phyloP scores from a whole-genome alignment of 2,797 vertebrate genomes.

The Lepidocolaptes lacrymiger region DNA sequence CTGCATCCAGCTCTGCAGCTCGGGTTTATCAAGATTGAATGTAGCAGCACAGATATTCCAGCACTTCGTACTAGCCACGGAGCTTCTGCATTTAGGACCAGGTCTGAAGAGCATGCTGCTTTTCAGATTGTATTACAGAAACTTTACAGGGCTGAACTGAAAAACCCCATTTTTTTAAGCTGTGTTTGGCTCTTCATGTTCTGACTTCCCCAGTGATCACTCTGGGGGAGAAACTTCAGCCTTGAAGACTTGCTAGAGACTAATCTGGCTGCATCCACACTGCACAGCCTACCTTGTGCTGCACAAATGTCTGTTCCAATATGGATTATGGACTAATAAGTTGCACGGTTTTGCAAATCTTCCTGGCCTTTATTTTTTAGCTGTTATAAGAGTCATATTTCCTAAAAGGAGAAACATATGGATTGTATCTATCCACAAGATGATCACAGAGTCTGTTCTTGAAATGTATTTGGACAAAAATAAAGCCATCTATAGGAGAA shows the following conservation, averaged over 20 bases:
- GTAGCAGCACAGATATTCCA: not conserved
- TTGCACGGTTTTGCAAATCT: slow-evolving; percentile 57
- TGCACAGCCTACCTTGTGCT: not conserved
- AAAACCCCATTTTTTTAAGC: not conserved
- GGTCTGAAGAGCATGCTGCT: not conserved
- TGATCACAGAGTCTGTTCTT: slow-evolving; percentile 17
- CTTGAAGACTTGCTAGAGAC: slow-evolving; percentile 87
- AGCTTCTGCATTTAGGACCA: not conserved
- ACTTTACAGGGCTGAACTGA: not conserved
- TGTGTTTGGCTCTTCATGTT: not conserved
- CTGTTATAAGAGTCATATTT: slow-evolving; percentile 42
- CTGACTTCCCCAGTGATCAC: not conserved
- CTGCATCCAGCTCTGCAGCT: not conserved
- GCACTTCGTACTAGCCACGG: not conserved
- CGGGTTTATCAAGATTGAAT: not conserved
- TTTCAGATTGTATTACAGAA: not conserved
- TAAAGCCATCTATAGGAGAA: not conserved
- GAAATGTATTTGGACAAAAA: not conserved
- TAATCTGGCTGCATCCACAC: slow-evolving; percentile 76
- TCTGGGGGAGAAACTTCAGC: slow-evolving; percentile 75
- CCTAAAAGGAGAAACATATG: slow-evolving; percentile 56
- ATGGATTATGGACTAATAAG: slow-evolving; percentile 48
- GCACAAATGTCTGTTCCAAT: slow-evolving; percentile 26
- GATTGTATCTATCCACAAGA: slow-evolving; percentile 19
- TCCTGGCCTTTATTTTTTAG: slow-evolving; percentile 51